Base-by-base conservation (phyloP, 2,113 vertebrate genomes). In the Hemicordylus capensis region DNA sequence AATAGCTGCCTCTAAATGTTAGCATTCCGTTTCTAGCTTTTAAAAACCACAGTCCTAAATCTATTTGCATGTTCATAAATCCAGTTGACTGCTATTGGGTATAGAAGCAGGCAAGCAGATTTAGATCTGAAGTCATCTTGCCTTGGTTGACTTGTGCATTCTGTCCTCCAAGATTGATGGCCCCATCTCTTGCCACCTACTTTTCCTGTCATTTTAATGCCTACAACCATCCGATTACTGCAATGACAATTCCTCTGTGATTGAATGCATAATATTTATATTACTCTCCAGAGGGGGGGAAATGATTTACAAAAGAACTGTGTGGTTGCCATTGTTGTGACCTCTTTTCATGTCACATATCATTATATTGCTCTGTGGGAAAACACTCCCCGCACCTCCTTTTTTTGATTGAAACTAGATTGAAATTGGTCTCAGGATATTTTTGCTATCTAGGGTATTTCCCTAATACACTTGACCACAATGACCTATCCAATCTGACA, bases 91-190 rank as follows among this genome's bases (percentile, higher is more conserved):
- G 56, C 12, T 51, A 11, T 54, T 79, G n/a, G 56, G 67, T n/a
- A 80, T 72, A 61, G 54, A 85, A 24, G 42, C 6, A 61, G 64
- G 42, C n/a, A 15, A 1, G 8, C 31, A 76, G 34, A 8, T 87
- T 83, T 87, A 86, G 86, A 46, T 63, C 63, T 56, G 51, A 78
- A 85, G 51, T 70, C n/a, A 34, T 73, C 67, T 82, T 80, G 22
- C 51, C n/a, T 63, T 85, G 67, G 76, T 44, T 80, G 84, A 73
- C 44, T 63, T 46, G 39, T 39, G 34, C 63, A 73, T 63, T 70
- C 80, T 10, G 0, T 51, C 80, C 81, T 37, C 4, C 31, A 84
- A 61, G 48, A 85, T 73, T 51, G 39, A 3, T 78, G 17, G 48
- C 56, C 5, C 42, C 26, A 17, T 90, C n/a, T 86, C 83, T 80